phyloP scores from a whole-genome alignment of 1,140 invertebrate genomes.

The Trichonephila clavipes region DNA sequence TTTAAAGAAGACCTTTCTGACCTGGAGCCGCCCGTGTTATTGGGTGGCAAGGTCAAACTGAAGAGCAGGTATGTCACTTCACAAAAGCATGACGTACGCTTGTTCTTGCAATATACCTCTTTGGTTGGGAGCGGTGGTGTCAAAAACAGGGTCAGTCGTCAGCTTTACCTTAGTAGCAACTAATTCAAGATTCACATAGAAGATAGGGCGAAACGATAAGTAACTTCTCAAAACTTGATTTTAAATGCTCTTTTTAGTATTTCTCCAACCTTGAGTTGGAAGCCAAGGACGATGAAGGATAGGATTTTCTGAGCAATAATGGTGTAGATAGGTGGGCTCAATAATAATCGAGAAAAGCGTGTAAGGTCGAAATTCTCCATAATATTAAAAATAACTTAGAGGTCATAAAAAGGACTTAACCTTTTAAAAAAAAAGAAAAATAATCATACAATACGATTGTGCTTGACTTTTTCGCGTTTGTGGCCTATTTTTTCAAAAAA shows the following conservation, averaged over 20 bases:
- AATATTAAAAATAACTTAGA: background rate
- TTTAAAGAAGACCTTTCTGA: conserved; percentile 60
- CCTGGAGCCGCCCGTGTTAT: conserved; percentile 64
- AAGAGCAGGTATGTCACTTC: conserved; percentile 67
- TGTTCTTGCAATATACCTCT: background rate
- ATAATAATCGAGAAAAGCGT: conserved; percentile 30
- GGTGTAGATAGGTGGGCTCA: background rate
- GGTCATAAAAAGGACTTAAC: conserved; percentile 10
- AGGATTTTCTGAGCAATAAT: conserved; percentile 15
- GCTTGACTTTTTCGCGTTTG: background rate
- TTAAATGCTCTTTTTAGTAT: background rate
- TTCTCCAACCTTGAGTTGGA: conserved; percentile 9
- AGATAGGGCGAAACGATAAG: conserved; percentile 39
- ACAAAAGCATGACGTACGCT: conserved; percentile 45
- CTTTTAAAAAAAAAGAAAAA: background rate
- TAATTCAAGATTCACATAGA: conserved; percentile 32
- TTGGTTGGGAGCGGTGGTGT: conserved; percentile 25
- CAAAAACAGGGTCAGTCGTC: conserved; percentile 64
- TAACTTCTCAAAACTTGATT: conserved; percentile 8
- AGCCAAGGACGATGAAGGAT: conserved; percentile 33
- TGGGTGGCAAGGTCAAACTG: conserved; percentile 49
- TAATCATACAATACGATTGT: background rate
- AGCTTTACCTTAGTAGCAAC: conserved; percentile 18
- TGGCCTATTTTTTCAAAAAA: background rate
- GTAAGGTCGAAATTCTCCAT: background rate